Percentiles rank a stretch among this genome's conserved stretches.
These are phyloP conservation scores for Aporophyla lueneburgensis DNA, from an alignment of 2,888 invertebrate genomes.

Conservation along the genomic window DNA sequence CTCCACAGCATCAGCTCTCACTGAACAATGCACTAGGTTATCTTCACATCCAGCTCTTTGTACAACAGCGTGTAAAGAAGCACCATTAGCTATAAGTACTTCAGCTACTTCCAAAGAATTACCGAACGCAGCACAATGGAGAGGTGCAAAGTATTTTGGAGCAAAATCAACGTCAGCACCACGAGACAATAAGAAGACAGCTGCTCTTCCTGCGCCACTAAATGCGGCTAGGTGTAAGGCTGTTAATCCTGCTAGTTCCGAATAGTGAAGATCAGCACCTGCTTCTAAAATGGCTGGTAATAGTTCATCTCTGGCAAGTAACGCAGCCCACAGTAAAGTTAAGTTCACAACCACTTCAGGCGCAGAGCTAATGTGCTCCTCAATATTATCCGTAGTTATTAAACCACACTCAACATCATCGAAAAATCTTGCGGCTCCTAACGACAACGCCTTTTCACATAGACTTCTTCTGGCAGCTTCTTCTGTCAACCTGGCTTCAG, in stretches of 20 bases:
- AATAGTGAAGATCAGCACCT: slow-evolving; percentile 93
- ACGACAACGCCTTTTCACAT: slow-evolving; percentile 92
- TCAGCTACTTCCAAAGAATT: slow-evolving; percentile 95
- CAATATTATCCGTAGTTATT: slow-evolving; percentile 91
- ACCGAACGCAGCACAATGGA: slow-evolving; percentile 97
- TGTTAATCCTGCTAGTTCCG: slow-evolving; percentile 94
- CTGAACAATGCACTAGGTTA: slow-evolving; percentile 95
- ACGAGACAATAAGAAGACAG: slow-evolving; percentile 92
- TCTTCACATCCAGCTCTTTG: slow-evolving; percentile 93
- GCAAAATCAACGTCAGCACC: slow-evolving; percentile 93
- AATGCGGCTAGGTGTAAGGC: slow-evolving; percentile 95
- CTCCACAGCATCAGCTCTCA: slow-evolving; percentile 94
- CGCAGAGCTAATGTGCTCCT: slow-evolving; percentile 90
- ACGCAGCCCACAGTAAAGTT: slow-evolving; percentile 93
- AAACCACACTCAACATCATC: slow-evolving; percentile 94
- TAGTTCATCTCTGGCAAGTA: slow-evolving; percentile 93
- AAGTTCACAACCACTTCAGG: slow-evolving; percentile 93
- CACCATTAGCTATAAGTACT: slow-evolving; percentile 93
- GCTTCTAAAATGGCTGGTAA: slow-evolving; percentile 92
- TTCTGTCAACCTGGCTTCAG: slow-evolving; percentile 93
- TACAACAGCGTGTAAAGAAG: slow-evolving; percentile 93
- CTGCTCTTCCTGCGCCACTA: slow-evolving; percentile 93
- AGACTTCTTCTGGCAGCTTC: slow-evolving; percentile 93
- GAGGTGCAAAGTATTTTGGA: slow-evolving; percentile 94
- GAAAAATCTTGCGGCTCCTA: slow-evolving; percentile 92